phyloP scores from a whole-genome alignment of 2,797 vertebrate species.

The Chrysocyon brachyurus region DNA sequence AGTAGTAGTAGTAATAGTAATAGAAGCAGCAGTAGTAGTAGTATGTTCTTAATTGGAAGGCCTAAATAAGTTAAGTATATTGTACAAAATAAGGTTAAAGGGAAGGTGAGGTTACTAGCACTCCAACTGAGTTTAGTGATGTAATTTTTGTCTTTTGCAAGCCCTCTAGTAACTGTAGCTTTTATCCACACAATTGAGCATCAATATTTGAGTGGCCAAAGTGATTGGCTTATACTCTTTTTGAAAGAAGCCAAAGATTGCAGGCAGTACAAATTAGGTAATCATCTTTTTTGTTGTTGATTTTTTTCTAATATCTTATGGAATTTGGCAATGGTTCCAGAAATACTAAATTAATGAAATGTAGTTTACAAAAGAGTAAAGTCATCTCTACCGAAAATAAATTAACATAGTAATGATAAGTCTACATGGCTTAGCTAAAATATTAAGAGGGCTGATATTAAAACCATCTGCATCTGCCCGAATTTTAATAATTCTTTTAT shows the following conservation, averaged over 20 bases:
- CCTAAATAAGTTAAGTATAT: neutral
- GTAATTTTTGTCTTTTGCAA: conserved; percentile 25
- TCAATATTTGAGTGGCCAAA: neutral
- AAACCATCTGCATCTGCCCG: neutral
- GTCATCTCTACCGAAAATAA: neutral
- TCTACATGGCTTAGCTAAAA: neutral
- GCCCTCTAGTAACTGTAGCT: neutral
- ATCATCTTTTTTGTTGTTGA: neutral
- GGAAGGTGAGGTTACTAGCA: neutral
- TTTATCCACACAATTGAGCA: conserved; percentile 28
- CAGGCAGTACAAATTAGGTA: conserved; percentile 31
- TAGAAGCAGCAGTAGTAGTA: neutral
- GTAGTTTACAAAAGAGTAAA: neutral
- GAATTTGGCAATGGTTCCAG: conserved; percentile 28
- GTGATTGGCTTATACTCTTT: conserved; percentile 21
- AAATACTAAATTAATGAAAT: conserved; percentile 44
- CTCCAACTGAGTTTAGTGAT: neutral
- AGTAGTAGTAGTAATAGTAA: neutral
- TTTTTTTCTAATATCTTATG: conserved; percentile 5
- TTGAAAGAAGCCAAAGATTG: conserved; percentile 20
- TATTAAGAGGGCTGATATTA: neutral
- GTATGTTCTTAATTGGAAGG: neutral
- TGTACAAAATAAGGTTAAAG: neutral
- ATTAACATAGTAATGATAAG: neutral
- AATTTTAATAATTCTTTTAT: conserved; percentile 34